Percentiles rank a stretch among this genome's conserved stretches.
Conservation (phyloP, 1,140 invertebrate genomes). For the Drosophila yakuba region DNA sequence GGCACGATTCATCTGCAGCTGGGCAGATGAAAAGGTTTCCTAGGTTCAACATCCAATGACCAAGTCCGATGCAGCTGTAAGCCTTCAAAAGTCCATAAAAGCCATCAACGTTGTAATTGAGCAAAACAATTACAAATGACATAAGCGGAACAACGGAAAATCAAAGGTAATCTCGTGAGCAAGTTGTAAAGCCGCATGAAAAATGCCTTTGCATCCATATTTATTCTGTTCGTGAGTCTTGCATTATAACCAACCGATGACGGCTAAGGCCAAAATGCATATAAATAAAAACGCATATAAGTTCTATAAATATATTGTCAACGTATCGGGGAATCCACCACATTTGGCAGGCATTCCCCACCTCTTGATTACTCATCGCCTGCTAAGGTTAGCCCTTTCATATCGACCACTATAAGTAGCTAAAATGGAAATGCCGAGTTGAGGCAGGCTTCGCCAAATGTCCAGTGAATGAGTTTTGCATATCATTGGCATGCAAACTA, state of each 20-base stretch:
- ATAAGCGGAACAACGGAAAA: slow-evolving; percentile 59
- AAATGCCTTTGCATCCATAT: slow-evolving; percentile 35
- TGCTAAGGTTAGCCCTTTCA: slow-evolving; percentile 7
- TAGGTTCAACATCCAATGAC: not conserved
- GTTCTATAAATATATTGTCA: slow-evolving; percentile 36
- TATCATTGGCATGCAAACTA: slow-evolving; percentile 18
- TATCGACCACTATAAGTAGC: slow-evolving; percentile 13
- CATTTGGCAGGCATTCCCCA: not conserved
- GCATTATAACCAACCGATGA: slow-evolving; percentile 32
- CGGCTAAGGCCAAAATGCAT: slow-evolving; percentile 37
- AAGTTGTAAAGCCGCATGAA: slow-evolving; percentile 11
- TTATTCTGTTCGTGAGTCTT: slow-evolving; percentile 39
- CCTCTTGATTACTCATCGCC: slow-evolving; percentile 22
- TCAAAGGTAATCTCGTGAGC: slow-evolving; percentile 35
- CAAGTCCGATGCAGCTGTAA: slow-evolving; percentile 19
- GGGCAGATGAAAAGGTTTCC: slow-evolving; percentile 58
- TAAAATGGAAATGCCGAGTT: slow-evolving; percentile 22
- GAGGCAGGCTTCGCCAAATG: slow-evolving; percentile 38
- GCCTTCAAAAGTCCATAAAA: slow-evolving; percentile 60
- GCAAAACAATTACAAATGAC: slow-evolving; percentile 41
- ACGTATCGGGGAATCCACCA: slow-evolving; percentile 22
- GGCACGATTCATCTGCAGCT: slow-evolving; percentile 58
- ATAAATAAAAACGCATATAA: slow-evolving; percentile 26
- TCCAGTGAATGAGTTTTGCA: slow-evolving; percentile 24
- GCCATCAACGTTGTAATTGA: slow-evolving; percentile 45